phyloP scores from a whole-genome alignment of 2,797 vertebrate genomes.

The Miichthys miiuy region DNA sequence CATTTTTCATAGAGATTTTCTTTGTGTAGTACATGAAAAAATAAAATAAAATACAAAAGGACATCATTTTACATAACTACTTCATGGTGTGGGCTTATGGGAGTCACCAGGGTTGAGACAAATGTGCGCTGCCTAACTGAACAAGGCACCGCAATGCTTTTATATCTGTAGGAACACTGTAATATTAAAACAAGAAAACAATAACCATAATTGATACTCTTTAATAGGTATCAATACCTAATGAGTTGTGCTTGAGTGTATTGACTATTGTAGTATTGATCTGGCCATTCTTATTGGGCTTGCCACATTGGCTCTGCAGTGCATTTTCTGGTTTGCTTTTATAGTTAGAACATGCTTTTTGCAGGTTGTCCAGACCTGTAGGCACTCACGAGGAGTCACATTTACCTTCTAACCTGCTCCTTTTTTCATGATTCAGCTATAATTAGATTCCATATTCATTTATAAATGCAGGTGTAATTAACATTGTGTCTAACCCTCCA shows the following conservation, averaged over 20 bases:
- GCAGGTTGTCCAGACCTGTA: background rate
- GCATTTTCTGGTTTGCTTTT: constrained; percentile 22
- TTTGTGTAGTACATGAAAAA: constrained; percentile 50
- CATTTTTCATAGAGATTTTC: constrained; percentile 62
- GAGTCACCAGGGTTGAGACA: constrained; percentile 18
- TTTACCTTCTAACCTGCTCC: background rate
- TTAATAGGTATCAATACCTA: constrained; percentile 5
- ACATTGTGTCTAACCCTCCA: background rate
- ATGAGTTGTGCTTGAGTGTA: constrained; percentile 18
- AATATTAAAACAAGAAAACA: constrained; percentile 3
- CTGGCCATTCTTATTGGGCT: background rate
- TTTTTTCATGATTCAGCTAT: background rate
- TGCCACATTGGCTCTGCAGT: background rate
- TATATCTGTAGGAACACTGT: constrained; percentile 15
- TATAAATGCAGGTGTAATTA: background rate
- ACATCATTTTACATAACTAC: constrained; percentile 29
- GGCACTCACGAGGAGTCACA: background rate
- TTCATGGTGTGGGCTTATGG: constrained; percentile 35
- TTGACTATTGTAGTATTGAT: constrained; percentile 11
- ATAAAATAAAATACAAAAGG: constrained; percentile 29
- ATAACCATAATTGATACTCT: background rate
- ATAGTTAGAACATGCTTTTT: background rate
- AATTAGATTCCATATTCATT: background rate
- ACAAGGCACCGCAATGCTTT: constrained; percentile 22
- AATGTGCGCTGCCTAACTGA: constrained; percentile 1